Conservation (phyloP, 2,113 vertebrate species). For the Charadrius vociferus region DNA sequence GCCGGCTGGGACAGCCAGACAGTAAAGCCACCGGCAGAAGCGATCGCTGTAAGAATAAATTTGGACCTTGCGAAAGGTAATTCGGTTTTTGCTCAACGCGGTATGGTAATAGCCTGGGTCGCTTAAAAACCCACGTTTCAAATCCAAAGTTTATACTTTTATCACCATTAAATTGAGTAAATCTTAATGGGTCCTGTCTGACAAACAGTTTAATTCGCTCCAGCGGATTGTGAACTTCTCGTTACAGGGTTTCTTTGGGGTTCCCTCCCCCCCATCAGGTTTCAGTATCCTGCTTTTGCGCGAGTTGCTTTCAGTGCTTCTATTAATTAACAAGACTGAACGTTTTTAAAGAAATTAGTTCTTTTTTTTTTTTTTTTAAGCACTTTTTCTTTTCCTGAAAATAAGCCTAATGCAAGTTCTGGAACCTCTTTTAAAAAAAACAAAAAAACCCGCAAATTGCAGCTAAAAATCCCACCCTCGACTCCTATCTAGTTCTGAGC, state of each 20-base stretch:
- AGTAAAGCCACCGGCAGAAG: neutral
- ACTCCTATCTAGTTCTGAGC: neutral
- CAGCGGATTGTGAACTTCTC: neutral
- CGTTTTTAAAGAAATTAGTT: conserved; percentile 28
- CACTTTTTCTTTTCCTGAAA: conserved; percentile 49
- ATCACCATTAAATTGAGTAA: neutral
- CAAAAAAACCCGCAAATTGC: neutral
- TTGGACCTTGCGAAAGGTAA: neutral
- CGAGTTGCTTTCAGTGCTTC: conserved; percentile 65
- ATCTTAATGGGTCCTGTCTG: neutral
- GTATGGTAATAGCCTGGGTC: conserved; percentile 17
- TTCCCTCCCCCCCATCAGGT: neutral
- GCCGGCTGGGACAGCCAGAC: neutral
- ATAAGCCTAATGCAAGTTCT: conserved; percentile 58
- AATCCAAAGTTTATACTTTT: conserved; percentile 64
- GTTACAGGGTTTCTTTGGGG: neutral
- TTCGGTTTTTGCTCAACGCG: neutral
- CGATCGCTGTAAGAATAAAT: neutral
- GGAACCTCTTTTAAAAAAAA: conserved; percentile 56
- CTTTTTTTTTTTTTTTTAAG: conserved; percentile 57
- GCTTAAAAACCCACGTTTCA: neutral
- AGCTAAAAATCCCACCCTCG: neutral
- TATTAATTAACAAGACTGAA: conserved; percentile 64
- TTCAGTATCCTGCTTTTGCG: conserved; percentile 58
- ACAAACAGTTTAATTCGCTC: conserved; percentile 42